Evolutionary conservation across 35 echinoderm and acorn worm species (phyloP).

Genomic region (Heliocidaris erythrogramma): DNA sequence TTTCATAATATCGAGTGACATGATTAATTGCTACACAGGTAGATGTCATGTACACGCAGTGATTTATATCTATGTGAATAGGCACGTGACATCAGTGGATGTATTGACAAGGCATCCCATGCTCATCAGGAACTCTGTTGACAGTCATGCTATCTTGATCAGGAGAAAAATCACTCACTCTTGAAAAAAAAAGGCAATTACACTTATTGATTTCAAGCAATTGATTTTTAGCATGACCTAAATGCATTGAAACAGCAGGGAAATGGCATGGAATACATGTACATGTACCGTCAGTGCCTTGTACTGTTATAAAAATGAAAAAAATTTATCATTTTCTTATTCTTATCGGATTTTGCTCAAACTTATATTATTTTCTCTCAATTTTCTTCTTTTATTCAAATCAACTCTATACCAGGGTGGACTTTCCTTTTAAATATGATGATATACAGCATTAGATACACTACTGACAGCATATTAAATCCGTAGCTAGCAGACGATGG

Average conservation of each 20-base stretch:
- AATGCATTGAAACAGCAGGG: neutral
- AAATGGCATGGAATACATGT: neutral
- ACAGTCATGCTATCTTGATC: slow-evolving; percentile 1
- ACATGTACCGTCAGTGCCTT: neutral
- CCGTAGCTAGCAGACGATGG: too few relatives aligned
- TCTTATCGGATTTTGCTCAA: too few relatives aligned
- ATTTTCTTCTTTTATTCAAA: too few relatives aligned
- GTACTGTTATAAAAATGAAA: too few relatives aligned
- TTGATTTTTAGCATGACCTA: neutral
- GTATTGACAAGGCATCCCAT: neutral
- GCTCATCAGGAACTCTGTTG: neutral
- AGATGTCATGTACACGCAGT: neutral
- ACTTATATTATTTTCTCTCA: too few relatives aligned
- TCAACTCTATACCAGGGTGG: too few relatives aligned
- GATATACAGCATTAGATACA: too few relatives aligned
- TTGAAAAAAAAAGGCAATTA: neutral
- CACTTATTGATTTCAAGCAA: neutral
- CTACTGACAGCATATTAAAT: too few relatives aligned
- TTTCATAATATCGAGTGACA: too few relatives aligned
- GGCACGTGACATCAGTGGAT: neutral
- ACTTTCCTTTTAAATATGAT: too few relatives aligned
- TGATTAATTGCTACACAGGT: too few relatives aligned
- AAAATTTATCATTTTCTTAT: too few relatives aligned
- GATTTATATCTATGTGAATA: neutral
- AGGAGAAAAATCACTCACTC: neutral